Percentiles rank a stretch among this genome's conserved stretches.
phyloP scores from a whole-genome alignment of 2,797 vertebrate species.

The Dicrostonyx torquatus region DNA sequence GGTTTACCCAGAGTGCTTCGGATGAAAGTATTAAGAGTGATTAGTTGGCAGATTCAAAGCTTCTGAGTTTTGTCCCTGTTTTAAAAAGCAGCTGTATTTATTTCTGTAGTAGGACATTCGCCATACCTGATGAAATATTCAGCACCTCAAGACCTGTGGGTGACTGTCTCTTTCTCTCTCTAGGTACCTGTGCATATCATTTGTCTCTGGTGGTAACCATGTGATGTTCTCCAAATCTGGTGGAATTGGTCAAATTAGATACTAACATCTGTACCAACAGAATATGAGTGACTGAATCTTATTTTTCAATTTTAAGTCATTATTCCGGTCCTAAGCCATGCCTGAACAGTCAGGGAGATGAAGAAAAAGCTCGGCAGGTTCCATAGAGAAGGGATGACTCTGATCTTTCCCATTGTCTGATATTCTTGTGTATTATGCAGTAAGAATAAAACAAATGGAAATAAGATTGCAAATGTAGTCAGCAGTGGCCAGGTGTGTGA shows the following conservation, averaged over 20 bases:
- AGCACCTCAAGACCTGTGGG: not conserved
- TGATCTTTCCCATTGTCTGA: not conserved
- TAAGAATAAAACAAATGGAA: constrained; percentile 31
- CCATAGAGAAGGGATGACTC: not conserved
- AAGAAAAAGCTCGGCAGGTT: not conserved
- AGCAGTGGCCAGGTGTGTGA: not conserved
- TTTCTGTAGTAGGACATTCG: not conserved
- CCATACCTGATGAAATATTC: not conserved
- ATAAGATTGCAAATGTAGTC: not conserved
- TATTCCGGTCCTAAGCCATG: not conserved
- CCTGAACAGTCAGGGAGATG: not conserved
- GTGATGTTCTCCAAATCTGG: not conserved
- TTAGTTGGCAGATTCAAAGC: constrained; percentile 2
- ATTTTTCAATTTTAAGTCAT: constrained; percentile 50
- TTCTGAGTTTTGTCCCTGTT: not conserved
- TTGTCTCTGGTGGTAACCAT: not conserved
- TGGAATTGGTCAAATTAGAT: constrained; percentile 46
- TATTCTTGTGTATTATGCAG: not conserved
- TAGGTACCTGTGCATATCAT: not conserved
- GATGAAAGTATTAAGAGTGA: not conserved
- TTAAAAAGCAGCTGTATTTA: not conserved
- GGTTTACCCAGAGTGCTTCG: not conserved
- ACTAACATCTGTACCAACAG: constrained; percentile 5
- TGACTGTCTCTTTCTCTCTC: not conserved
- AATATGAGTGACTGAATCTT: not conserved